Evolutionary conservation across 2,888 invertebrate species (phyloP).

Genomic region (Copidosoma aretas): DNA sequence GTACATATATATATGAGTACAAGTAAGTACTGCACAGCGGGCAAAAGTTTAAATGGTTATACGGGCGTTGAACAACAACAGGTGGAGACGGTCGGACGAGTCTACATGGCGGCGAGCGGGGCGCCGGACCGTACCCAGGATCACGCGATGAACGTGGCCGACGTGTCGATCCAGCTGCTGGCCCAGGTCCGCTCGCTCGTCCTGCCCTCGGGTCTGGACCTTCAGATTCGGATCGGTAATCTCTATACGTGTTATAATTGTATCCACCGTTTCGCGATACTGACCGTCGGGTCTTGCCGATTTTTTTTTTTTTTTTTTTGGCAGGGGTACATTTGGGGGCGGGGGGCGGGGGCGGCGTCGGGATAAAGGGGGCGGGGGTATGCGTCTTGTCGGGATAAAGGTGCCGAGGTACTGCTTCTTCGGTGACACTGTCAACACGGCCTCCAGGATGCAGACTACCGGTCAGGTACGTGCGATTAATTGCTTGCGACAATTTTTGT

Average conservation of each 20-base stretch:
- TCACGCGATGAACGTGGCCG: constrained; percentile 80
- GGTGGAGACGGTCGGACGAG: constrained; percentile 93
- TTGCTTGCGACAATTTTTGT: neutral
- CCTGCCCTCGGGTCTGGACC: constrained; percentile 67
- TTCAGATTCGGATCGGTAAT: constrained; percentile 72
- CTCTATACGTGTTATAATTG: too few relatives aligned
- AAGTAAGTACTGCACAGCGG: too few relatives aligned
- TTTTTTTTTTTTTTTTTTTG: neutral
- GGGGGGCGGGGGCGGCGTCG: constrained; percentile 87
- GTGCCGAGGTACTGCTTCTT: constrained; percentile 88
- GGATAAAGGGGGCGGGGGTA: constrained; percentile 81
- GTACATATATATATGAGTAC: too few relatives aligned
- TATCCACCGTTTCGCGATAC: too few relatives aligned
- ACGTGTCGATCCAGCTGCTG: constrained; percentile 78
- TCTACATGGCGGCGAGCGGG: constrained; percentile 91
- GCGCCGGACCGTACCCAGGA: constrained; percentile 78
- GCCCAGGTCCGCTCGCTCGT: constrained; percentile 72
- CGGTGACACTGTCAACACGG: constrained; percentile 90
- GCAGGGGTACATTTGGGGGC: constrained; percentile 84
- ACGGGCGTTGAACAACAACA: constrained; percentile 55
- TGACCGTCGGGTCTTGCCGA: too few relatives aligned
- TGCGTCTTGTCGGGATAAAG: constrained; percentile 83
- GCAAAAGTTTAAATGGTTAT: neutral
- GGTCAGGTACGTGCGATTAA: constrained; percentile 65
- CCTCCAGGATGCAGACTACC: constrained; percentile 85